Percentiles rank a stretch among this genome's conserved stretches.
Evolutionary conservation across 2,797 vertebrate genomes (phyloP).

Genomic region (Buceros bicornis): DNA sequence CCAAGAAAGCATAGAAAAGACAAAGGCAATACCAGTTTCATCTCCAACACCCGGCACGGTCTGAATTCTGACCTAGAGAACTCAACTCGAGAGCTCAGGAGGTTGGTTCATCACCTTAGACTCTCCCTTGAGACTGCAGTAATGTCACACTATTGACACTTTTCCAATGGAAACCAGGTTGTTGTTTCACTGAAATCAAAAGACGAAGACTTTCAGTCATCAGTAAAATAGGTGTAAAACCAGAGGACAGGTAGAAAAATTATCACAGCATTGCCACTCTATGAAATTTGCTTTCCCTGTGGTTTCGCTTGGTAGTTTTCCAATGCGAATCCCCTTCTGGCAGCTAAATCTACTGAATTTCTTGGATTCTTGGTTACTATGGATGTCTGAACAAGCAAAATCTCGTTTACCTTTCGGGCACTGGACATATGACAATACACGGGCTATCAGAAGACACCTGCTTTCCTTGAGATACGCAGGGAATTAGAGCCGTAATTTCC

Average conservation of each 20-base stretch:
- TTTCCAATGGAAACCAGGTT: not conserved
- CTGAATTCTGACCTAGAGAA: not conserved
- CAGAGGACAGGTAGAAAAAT: not conserved
- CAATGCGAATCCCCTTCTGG: not conserved
- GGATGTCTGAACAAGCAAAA: not conserved
- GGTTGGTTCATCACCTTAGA: not conserved
- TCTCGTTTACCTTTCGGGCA: slow-evolving; percentile 16
- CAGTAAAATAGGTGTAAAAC: not conserved
- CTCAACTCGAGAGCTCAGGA: not conserved
- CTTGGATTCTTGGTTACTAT: not conserved
- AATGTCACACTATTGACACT: not conserved
- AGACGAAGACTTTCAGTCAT: not conserved
- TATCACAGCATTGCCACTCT: not conserved
- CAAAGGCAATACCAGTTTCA: not conserved
- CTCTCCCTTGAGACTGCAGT: fast-evolving
- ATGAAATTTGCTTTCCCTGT: not conserved
- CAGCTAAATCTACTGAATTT: not conserved
- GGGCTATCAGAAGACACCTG: not conserved
- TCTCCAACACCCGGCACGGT: not conserved
- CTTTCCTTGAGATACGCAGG: not conserved
- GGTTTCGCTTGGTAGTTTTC: not conserved
- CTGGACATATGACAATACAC: not conserved
- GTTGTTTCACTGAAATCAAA: not conserved
- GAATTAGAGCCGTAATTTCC: not conserved
- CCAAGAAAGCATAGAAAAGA: not conserved